Percentiles rank a stretch among this genome's conserved stretches.
phyloP scores from a whole-genome alignment of 2,113 vertebrate species.

The Otolemur garnettii region DNA sequence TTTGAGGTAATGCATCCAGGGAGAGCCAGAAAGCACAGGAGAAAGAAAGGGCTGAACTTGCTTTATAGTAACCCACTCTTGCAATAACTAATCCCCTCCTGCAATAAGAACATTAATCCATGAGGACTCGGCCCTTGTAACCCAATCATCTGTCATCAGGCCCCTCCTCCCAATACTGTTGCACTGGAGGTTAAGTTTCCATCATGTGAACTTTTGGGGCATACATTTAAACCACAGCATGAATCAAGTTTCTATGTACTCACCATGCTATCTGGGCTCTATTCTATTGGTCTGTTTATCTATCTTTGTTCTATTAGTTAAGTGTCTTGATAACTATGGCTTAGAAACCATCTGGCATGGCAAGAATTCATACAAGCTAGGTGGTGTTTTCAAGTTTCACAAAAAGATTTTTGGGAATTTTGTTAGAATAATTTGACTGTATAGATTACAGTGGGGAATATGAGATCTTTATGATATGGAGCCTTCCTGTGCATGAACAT shows the following conservation, averaged over 20 bases:
- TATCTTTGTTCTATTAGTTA: neutral
- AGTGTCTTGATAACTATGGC: neutral
- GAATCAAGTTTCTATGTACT: neutral
- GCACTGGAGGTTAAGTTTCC: neutral
- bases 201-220: neutral
- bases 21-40: neutral
- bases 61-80: neutral
- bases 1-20: neutral
- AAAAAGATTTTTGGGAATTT: constrained; percentile 4
- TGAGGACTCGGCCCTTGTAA: neutral
- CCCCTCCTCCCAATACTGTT: neutral
- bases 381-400: neutral
- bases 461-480: neutral
- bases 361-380: neutral
- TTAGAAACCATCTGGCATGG: neutral
- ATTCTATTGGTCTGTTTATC: neutral
- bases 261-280: neutral
- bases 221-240: neutral
- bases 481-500: neutral
- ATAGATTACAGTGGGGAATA: neutral
- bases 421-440: neutral
- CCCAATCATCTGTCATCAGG: neutral
- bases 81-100: neutral
- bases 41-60: neutral
- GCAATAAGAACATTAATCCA: neutral